Base-by-base conservation (phyloP, 2,113 vertebrate genomes). In the Eudyptes chrysolophus region DNA sequence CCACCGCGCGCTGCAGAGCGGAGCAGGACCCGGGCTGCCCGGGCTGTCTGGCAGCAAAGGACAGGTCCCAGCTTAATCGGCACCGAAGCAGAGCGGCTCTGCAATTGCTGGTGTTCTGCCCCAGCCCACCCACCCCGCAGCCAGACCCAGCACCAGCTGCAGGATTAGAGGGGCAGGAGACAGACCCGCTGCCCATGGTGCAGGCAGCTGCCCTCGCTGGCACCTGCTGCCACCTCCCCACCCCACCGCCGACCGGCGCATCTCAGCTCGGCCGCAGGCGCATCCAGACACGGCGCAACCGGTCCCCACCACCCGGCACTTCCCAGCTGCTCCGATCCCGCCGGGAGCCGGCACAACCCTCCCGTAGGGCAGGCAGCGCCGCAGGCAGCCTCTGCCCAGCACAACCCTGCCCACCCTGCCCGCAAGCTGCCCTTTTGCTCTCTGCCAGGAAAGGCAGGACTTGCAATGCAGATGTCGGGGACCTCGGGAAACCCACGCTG, bases 1-100 rank as follows among this genome's bases (percentile, higher is more conserved):
- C 10, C 54, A 49, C 22, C 0, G 0, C 0, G 2, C 0, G 7
- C 36, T n/a, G 66, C 13, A 16, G 66, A 54, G 71, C 4, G 2
- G 66, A 40, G 69, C 26, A 19, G 52, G 20, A 30, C 44, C 2
- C 0, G 7, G 74, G 58, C 44, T 65, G 58, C 25, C 51, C 0
- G 4, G 0, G 6, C 32, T 27, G 14, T 11, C 30, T 44, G 80
- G 75, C 80, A 74, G 18, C 26, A 42, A 42, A 79, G 46, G 74
- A 29, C 52, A 19, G n/a, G 29, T 29, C 55, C 42, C 55, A 60
- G 19, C 34, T 76, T 48, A 46, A 29, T 6, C 4, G 3, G 34
- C 36, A 40, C 34, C 7, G 10, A 57, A 26, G 52, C 16, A 34
- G 52, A 42, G 38, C 9, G 8, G 46, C 46, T 70, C 25, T 10